Percentiles rank a stretch among this genome's conserved stretches.
phyloP scores from a whole-genome alignment of 2,888 invertebrate genomes.

The Drosophila antonietae region DNA sequence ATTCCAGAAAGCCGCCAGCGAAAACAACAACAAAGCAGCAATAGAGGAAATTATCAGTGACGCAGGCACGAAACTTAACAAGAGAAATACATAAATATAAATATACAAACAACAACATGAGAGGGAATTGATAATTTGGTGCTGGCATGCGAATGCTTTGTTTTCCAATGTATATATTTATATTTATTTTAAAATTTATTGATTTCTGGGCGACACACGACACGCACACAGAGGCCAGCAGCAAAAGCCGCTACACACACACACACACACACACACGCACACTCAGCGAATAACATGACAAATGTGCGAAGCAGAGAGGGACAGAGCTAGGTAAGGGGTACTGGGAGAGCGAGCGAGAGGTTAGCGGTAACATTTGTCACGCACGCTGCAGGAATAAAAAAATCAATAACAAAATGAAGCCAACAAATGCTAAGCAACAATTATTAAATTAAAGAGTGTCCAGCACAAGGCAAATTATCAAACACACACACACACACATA shows the following conservation, averaged over 20 bases:
- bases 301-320: not conserved
- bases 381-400: conserved; percentile 42
- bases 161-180: conserved; percentile 32
- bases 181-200: conserved; percentile 64
- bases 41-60: conserved; percentile 10
- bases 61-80: not conserved
- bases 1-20: conserved; percentile 32
- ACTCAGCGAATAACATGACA: not conserved
- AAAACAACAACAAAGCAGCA: conserved; percentile 1
- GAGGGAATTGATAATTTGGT: conserved; percentile 11
- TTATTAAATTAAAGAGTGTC: conserved; percentile 22
- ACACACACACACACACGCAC: conserved; percentile 12
- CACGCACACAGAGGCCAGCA: conserved; percentile 15
- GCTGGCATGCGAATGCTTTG: conserved; percentile 15
- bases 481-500: conserved; percentile 23
- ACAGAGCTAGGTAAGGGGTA: not conserved
- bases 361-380: conserved; percentile 40
- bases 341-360: not conserved
- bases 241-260: conserved; percentile 38
- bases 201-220: conserved; percentile 68
- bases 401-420: conserved; percentile 51
- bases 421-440: conserved; percentile 36
- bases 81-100: not conserved
- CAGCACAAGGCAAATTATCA: conserved; percentile 25
- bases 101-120: not conserved